phyloP scores from a whole-genome alignment of 2,113 vertebrate species.

The Diadophis punctatus region DNA sequence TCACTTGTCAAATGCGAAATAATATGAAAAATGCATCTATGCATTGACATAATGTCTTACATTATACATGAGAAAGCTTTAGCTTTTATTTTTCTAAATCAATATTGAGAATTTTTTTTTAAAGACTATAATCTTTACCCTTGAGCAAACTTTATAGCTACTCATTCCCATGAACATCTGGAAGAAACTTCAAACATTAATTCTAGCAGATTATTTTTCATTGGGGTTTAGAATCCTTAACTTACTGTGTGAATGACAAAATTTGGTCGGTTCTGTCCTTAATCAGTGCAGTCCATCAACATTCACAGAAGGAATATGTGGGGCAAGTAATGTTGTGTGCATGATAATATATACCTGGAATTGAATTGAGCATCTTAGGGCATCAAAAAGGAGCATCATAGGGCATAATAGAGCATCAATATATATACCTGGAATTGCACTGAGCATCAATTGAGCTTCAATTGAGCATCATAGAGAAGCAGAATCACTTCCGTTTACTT shows the following conservation, averaged over 20 bases:
- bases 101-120: background rate
- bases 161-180: background rate
- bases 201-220: background rate
- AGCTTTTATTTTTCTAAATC: background rate
- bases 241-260: background rate
- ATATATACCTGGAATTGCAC: background rate
- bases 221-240: background rate
- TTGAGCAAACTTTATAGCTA: background rate
- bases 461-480: background rate
- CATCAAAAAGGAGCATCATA: background rate
- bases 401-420: too few relatives aligned
- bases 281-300: background rate
- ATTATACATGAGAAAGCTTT: background rate
- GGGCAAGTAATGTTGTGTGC: background rate
- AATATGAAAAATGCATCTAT: background rate
- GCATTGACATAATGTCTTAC: background rate
- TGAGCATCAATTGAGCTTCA: too few relatives aligned
- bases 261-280: background rate
- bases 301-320: background rate
- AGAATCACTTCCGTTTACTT: background rate
- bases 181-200: background rate
- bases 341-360: background rate
- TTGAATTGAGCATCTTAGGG: too few relatives aligned
- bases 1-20: background rate
- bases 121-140: background rate